Evolutionary conservation across 2,888 invertebrate genomes (phyloP).

Genomic region (Aricia artaxerxes): DNA sequence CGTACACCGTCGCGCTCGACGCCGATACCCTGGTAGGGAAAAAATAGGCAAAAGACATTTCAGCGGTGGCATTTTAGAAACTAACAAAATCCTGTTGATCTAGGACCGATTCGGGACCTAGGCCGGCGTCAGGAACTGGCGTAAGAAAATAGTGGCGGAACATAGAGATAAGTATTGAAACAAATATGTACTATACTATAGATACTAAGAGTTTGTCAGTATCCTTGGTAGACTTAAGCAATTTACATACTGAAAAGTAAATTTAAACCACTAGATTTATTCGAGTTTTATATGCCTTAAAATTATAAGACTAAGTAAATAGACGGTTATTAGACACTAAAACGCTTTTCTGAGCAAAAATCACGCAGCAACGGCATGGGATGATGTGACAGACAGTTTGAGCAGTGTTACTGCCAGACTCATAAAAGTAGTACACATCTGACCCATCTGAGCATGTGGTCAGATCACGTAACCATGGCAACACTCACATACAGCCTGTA

Average conservation of each 20-base stretch:
- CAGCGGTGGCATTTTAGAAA: no score
- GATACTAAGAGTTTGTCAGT: no score
- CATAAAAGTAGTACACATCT: background rate
- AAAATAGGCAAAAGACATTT: no score
- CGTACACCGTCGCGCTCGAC: slow-evolving; percentile 81
- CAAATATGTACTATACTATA: no score
- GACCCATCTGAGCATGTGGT: background rate
- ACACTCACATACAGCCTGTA: slow-evolving; percentile 82
- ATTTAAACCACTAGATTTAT: background rate
- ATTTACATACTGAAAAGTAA: background rate
- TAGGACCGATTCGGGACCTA: no score
- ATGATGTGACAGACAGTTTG: background rate
- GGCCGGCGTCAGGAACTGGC: no score
- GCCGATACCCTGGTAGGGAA: slow-evolving; percentile 61
- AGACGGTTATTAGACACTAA: background rate
- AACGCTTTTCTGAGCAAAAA: background rate
- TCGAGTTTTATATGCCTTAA: background rate
- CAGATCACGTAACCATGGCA: background rate
- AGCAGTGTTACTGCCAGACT: background rate
- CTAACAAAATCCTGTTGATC: no score
- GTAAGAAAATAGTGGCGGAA: no score
- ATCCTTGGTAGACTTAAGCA: no score
- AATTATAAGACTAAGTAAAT: background rate
- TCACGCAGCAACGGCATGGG: background rate
- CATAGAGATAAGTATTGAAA: no score